phyloP scores from a whole-genome alignment of 2,888 invertebrate species.

The Acanthosepion pharaonis region DNA sequence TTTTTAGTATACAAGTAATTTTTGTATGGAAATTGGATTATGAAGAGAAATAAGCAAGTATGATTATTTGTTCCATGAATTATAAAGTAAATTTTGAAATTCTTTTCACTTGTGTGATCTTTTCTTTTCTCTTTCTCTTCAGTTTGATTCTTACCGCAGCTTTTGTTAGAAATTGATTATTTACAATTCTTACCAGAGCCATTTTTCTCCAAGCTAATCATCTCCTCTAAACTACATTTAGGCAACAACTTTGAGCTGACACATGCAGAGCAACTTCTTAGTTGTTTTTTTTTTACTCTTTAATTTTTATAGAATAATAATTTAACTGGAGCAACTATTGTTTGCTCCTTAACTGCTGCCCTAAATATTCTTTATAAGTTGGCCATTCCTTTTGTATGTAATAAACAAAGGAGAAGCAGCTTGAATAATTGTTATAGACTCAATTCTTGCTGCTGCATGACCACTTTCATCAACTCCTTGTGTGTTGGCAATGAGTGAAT shows the following conservation, averaged over 20 bases:
- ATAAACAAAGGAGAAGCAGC: neutral
- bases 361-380: neutral
- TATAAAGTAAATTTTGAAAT: neutral
- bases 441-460: neutral
- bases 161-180: neutral
- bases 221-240: too few relatives aligned
- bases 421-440: neutral
- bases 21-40: neutral
- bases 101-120: neutral
- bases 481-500: conserved; percentile 33
- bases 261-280: neutral
- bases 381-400: neutral
- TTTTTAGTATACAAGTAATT: neutral
- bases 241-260: neutral
- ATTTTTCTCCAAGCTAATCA: neutral
- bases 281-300: neutral
- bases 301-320: neutral
- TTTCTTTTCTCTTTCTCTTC: neutral
- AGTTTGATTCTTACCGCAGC: neutral
- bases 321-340: neutral
- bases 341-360: neutral
- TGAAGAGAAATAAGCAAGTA: neutral
- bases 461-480: neutral
- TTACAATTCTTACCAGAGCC: neutral
- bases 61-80: neutral